Conservation (phyloP, 2,888 invertebrate species). For the Drosophila ezoana region DNA sequence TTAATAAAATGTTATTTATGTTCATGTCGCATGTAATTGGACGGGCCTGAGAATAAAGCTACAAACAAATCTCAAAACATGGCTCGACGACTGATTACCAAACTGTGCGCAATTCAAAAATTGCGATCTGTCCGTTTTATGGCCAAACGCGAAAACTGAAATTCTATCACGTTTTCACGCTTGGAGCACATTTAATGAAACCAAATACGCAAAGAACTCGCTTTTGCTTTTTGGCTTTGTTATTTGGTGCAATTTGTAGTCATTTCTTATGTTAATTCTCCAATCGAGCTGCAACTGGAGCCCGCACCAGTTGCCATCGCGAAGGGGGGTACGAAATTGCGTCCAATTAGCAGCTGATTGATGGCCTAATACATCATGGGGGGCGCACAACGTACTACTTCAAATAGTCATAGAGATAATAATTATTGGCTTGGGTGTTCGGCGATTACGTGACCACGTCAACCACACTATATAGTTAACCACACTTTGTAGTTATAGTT, state of each 20-base stretch:
- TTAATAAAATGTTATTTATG: conserved; percentile 74
- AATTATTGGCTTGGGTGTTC: conserved; percentile 36
- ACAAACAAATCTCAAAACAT: conserved; percentile 28
- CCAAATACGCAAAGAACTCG: conserved; percentile 47
- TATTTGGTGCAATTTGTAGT: conserved; percentile 77
- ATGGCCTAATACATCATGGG: conserved; percentile 45
- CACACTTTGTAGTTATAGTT: no score
- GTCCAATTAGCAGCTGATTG: conserved; percentile 67
- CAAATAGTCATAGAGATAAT: conserved; percentile 9
- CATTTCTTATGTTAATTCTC: conserved; percentile 62
- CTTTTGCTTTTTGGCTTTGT: conserved; percentile 59
- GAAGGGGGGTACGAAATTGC: conserved; percentile 27
- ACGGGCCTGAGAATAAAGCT: conserved; percentile 33
- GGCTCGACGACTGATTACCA: conserved; percentile 57
- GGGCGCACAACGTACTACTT: conserved; percentile 9
- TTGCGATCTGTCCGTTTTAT: conserved; percentile 59
- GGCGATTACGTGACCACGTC: conserved; percentile 20
- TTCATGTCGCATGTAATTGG: conserved; percentile 72
- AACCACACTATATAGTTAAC: not conserved
- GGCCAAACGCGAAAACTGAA: conserved; percentile 53
- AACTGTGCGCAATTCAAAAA: conserved; percentile 56
- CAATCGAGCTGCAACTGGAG: conserved; percentile 9
- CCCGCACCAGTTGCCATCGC: conserved; percentile 9
- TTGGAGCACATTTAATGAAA: conserved; percentile 69
- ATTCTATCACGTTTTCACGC: conserved; percentile 79